phyloP scores from a whole-genome alignment of 2,797 vertebrate species.

The Notolepis coatsorum region DNA sequence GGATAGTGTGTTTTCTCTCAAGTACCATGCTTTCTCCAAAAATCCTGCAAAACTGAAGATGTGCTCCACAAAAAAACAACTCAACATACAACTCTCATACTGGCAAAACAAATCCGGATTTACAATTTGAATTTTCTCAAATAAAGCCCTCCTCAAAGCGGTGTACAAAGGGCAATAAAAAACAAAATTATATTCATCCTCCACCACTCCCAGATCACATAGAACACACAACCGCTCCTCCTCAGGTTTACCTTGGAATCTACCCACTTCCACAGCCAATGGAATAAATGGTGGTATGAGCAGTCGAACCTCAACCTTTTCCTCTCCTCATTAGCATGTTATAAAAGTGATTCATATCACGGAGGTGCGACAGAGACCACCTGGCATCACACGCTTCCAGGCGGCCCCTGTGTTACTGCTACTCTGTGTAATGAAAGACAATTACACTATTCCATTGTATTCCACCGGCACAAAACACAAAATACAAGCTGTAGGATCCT shows the following conservation, averaged over 20 bases:
- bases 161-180: too few species aligned
- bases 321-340: slow-evolving; percentile 27
- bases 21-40: too few species aligned
- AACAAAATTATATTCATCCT: too few species aligned
- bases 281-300: slow-evolving; percentile 5
- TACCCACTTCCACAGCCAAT: too few species aligned
- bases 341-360: slow-evolving; percentile 25
- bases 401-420: slow-evolving; percentile 27
- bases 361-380: slow-evolving; percentile 6
- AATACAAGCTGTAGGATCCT: not conserved
- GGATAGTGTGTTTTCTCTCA: too few species aligned
- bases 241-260: too few species aligned
- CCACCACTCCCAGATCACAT: too few species aligned
- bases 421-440: slow-evolving; percentile 34
- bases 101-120: too few species aligned
- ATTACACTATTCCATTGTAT: slow-evolving; percentile 10
- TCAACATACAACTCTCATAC: too few species aligned
- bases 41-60: not conserved
- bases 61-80: not conserved
- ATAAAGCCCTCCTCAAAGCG: too few species aligned
- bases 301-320: slow-evolving; percentile 1
- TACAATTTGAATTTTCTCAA: too few species aligned
- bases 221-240: too few species aligned
- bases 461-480: not conserved
- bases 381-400: slow-evolving; percentile 10